Base-by-base conservation (phyloP, 2,888 invertebrate species). In the Agriotes lineatus region DNA sequence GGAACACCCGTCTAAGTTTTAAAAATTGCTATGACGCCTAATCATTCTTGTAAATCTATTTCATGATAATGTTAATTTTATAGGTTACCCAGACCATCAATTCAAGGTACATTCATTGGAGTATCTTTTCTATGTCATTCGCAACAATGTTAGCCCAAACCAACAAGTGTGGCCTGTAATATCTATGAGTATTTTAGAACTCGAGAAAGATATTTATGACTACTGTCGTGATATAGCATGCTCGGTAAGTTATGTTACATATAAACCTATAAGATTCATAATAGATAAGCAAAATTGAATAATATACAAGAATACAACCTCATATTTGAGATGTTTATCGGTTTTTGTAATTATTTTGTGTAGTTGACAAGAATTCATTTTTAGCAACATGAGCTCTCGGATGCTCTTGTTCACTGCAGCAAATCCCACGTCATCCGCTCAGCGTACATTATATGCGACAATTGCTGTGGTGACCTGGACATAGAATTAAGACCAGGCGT, bases 401-500 rank as follows among this genome's bases (percentile, higher is more conserved):
- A 86, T 63, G 80, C 67, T n/a, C 70, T 69, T 4, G 45, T 69
- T 14, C 78, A 83, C 66, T 87, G 87, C 67, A 82, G 85, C 0
- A 75, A 81, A n/a, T 86, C 86, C 0, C 78, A 75, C 68, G 85
- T 85, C 0, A 79, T 79, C 1, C 83, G 87, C 3, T 85, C 83
- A 82, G 81, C 80, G 0, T 87, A 78, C 50, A 77, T 79, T 5
- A 82, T 87, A 18, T 83, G 85, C 22, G 86, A 86, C 67, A 82
- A 83, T 54, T 82, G 85, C 77, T 84, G 84, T 66, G 71, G 73
- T 0, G 82, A 84, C 72, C 69, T 86, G 18, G 82, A 81, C 7
- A 80, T 87, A 1, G 52, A 76, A 0, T 66, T 84, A 1, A 76
- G 82, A 57, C 81, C 82, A 0, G 86, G 85, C 0, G 79, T 78